A percentile compares a stretch with the other conserved stretches of the same genome.
Conservation (phyloP, 2,797 vertebrate genomes). For the Liparis tanakae region DNA sequence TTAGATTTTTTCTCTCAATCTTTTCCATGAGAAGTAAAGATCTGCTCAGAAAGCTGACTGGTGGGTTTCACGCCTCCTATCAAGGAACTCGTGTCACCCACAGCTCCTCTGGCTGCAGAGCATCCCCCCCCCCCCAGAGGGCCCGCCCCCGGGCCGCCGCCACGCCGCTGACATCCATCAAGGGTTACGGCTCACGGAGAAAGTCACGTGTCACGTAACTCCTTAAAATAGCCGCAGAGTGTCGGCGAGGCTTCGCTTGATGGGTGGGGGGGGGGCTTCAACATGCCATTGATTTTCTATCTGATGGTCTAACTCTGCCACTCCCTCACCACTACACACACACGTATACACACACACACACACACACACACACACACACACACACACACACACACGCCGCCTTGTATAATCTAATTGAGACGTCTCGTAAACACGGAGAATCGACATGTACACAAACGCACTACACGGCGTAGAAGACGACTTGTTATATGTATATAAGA, state of each 20-base stretch:
- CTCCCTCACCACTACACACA: neutral
- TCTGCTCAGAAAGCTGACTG: constrained; percentile 8
- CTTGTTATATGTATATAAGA: neutral
- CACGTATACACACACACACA: constrained; percentile 10
- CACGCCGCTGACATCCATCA: no score
- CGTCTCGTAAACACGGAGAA: neutral
- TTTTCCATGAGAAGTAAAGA: neutral
- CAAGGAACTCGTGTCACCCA: constrained; percentile 8
- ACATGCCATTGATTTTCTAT: constrained; percentile 66
- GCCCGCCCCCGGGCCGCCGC: neutral
- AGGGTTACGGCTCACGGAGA: no score
- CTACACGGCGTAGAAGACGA: no score
- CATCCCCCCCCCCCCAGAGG: neutral
- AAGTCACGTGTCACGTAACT: no score
- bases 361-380: no score
- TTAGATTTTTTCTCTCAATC: neutral
- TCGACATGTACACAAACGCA: neutral
- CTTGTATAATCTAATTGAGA: constrained; percentile 32
- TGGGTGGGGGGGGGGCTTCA: constrained; percentile 16
- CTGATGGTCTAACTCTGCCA: constrained; percentile 31
- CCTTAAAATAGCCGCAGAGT: constrained; percentile 19
- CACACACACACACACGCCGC: neutral
- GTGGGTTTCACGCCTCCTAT: neutral
- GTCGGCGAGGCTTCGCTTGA: constrained; percentile 11
- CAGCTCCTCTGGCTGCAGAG: neutral